Percentiles rank a stretch among this genome's conserved stretches.
These are phyloP conservation scores for Ptychoptera albimana DNA, from an alignment of 2,888 invertebrate genomes.

Conservation along the genomic window DNA sequence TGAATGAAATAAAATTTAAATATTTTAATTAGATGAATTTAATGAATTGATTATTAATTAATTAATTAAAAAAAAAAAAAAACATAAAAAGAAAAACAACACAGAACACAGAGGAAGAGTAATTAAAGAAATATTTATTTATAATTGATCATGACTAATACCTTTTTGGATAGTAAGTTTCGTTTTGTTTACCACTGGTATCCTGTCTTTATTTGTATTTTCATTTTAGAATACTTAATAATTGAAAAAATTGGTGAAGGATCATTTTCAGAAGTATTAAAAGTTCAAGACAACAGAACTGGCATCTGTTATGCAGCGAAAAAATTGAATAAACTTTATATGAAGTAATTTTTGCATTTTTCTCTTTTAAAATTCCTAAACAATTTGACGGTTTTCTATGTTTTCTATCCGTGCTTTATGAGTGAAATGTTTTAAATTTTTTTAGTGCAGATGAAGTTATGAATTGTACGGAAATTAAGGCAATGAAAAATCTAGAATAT, in stretches of 20 bases:
- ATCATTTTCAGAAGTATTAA: conserved; percentile 50
- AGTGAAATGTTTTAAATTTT: no score
- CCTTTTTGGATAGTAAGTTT: background rate
- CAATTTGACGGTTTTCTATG: no score
- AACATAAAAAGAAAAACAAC: no score
- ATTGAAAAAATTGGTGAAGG: conserved; percentile 51
- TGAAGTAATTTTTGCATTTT: conserved; percentile 28
- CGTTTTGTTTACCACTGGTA: background rate
- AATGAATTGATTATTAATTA: no score
- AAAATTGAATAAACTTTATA: conserved; percentile 41
- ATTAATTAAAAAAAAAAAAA: no score
- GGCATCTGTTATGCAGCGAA: conserved; percentile 44
- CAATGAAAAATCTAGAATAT: conserved; percentile 38
- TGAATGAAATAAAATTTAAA: no score
- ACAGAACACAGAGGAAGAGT: no score
- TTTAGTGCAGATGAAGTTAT: conserved; percentile 31
- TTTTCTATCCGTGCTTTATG: no score
- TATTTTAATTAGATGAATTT: no score
- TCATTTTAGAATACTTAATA: conserved; percentile 39
- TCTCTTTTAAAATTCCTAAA: no score
- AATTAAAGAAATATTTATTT: background rate
- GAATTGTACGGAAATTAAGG: conserved; percentile 41
- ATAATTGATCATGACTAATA: background rate
- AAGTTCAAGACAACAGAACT: conserved; percentile 40
- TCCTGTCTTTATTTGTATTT: background rate